Base-by-base conservation (phyloP, 2,797 vertebrate genomes). In the Syngnathus rostellatus region DNA sequence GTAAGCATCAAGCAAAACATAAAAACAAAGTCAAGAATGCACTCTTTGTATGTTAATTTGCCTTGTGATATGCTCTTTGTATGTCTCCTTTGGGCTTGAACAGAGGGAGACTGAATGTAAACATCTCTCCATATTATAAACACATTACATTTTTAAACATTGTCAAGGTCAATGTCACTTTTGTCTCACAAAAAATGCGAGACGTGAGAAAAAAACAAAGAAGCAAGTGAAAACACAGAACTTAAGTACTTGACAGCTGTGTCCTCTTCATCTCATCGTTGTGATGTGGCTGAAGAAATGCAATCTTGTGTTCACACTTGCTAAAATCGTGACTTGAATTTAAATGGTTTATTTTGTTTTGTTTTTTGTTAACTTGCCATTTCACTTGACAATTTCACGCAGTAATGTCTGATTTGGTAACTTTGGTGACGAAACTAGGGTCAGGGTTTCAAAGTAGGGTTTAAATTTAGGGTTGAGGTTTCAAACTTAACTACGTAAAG, bases 1-100 rank as follows among this genome's bases (percentile, higher is more conserved):
- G 69, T 64, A 54, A 65, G 78, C 69, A 77, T 75, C 76, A 83
- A 77, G 71, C 58, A 70, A 72, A 80, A 83, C 68, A 73, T 79
- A 31, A 83, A 67, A 74, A 40, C 68, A 81, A 83, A 77, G 75
- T 82, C 81, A 80, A 63, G 50, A 68, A 66, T 76, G 77, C 77
- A 70, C 61, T 63, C 71, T 63, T 50, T 77, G 64, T 70, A 81
- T 77, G 69, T 77, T 80, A 79, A 75, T 80, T 73, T 68, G 53
- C 48, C 43, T 58, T 31, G 66, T 72, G 66, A 76, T 63, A 68
- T 75, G 75, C 74, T 51, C 43, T 78, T 77, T 83, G 69, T 80
- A 66, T 69, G 38, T 48, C 21, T 54, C 62, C 64, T 71, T 67
- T 57, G 14, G 23, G 9, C 61, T 75, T 75, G 1, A 10, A 62